Conservation (phyloP, 2,113 vertebrate genomes). For the Gadus macrocephalus region DNA sequence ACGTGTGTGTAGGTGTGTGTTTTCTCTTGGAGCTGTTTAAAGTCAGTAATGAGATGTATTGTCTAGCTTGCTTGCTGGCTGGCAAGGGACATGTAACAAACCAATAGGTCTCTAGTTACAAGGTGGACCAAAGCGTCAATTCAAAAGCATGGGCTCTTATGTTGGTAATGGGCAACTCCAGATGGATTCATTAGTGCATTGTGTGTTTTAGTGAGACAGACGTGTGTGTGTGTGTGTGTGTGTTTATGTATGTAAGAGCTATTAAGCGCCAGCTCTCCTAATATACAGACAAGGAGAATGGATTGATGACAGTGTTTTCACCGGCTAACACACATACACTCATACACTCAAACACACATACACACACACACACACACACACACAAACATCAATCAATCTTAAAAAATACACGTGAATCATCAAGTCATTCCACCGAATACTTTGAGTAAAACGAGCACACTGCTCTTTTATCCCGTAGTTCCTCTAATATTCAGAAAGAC, state of each 20-base stretch:
- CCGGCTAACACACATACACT: no score
- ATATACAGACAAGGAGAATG: no score
- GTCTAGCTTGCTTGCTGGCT: conserved; percentile 17
- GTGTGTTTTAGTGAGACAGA: conserved; percentile 15
- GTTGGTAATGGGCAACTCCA: conserved; percentile 28
- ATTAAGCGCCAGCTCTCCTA: no score
- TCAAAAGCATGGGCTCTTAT: conserved; percentile 54
- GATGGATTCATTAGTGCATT: conserved; percentile 55
- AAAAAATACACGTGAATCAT: no score
- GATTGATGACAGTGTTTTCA: no score
- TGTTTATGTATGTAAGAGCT: not conserved
- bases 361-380: no score
- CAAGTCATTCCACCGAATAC: no score
- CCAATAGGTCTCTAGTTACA: conserved; percentile 57
- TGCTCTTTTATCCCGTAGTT: no score
- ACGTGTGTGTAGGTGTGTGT: conserved; percentile 27
- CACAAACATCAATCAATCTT: no score
- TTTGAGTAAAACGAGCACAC: no score
- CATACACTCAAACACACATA: no score
- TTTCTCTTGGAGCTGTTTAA: conserved; percentile 45
- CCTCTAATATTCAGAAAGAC: no score
- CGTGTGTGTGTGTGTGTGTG: conserved; percentile 27
- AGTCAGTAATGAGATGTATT: conserved; percentile 27
- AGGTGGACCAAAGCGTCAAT: conserved; percentile 65
- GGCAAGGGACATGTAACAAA: conserved; percentile 55